Evolutionary conservation across 2,888 invertebrate species (phyloP), one percentile per base, ranked within the genome.

Genomic region (Lasioglossum vierecki): DNA sequence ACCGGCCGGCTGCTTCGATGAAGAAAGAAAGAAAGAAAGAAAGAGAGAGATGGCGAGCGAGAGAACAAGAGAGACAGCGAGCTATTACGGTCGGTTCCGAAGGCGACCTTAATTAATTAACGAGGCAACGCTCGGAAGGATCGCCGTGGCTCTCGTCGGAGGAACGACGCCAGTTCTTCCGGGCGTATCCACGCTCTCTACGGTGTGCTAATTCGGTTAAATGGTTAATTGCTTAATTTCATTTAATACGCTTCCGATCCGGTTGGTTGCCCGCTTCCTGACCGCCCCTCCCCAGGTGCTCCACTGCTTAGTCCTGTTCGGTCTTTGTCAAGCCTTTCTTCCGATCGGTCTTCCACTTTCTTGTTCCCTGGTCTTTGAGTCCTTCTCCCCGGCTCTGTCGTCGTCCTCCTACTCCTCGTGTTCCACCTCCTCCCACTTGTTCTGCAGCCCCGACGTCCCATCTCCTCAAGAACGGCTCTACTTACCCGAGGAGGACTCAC

Each of bases 171-270:
- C 84, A 86, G 83, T 89, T 35, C 88, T 88, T 81, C 86, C 86
- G 89, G 85, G 79, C 87, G 87, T 86, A 89, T 88, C 86, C 90
- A 70, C 83, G 85, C 76, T 87, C 83, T 87, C 87, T 91, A 92
- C 90, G 89, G 90, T 91, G 92, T 90, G 93, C 92, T 93, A 94
- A 94, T 94, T 93, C 94, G 92, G 93, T 92, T 93, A 93, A 93
- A 93, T 93, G 92, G 92, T 94, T 94, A 94, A 94, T 94, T 94
- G 93, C 94, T 94, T 93, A 94, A 94, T 94, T 94, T 91, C 92
- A 91, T 92, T 93, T 93, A 93, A 94, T 94, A 91, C 93, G 88
- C 87, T 90, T 90, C 88, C 89, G 91, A 91, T 92, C 89, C 91
- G 90, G 88, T 88, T 80, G 85, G 89, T 84, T 89, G 89, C 71